Evolutionary conservation across 2,113 vertebrate genomes (phyloP).

Genomic region (Scomber colias): DNA sequence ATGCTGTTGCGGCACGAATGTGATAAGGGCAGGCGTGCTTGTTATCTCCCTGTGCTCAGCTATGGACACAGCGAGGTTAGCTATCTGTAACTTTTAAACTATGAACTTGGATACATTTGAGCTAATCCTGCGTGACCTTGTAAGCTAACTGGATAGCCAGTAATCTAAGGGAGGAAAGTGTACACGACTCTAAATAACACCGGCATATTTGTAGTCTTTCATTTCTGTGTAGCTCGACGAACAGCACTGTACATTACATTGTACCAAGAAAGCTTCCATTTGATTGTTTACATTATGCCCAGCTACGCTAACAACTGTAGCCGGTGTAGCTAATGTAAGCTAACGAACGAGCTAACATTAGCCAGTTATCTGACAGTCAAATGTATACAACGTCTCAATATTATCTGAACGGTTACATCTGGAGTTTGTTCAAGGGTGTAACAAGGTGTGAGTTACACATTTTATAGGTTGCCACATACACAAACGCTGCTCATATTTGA

Average conservation of each 20-base stretch:
- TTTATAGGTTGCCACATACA: neutral
- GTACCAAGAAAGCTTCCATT: neutral
- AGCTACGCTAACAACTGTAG: neutral
- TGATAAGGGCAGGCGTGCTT: neutral
- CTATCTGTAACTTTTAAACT: conserved; percentile 28
- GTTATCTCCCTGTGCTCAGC: neutral
- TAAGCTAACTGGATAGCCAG: conserved; percentile 56
- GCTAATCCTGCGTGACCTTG: conserved; percentile 71
- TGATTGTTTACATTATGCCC: conserved; percentile 61
- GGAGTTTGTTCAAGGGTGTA: neutral
- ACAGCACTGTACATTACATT: neutral
- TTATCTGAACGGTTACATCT: neutral
- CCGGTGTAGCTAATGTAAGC: conserved; percentile 17
- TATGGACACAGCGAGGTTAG: neutral
- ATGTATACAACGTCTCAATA: neutral
- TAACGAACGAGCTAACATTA: conserved; percentile 16
- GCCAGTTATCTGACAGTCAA: neutral
- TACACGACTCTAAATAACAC: no score
- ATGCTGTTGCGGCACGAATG: neutral
- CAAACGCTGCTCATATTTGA: neutral
- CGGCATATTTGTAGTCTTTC: fast-evolving
- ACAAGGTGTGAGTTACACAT: neutral
- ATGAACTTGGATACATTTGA: conserved; percentile 5
- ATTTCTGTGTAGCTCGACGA: fast-evolving
- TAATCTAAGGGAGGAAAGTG: neutral